Evolutionary conservation across 2,797 vertebrate genomes (phyloP), one percentile per base, ranked within the genome.

Genomic region (Rhyacichthys aspro): DNA sequence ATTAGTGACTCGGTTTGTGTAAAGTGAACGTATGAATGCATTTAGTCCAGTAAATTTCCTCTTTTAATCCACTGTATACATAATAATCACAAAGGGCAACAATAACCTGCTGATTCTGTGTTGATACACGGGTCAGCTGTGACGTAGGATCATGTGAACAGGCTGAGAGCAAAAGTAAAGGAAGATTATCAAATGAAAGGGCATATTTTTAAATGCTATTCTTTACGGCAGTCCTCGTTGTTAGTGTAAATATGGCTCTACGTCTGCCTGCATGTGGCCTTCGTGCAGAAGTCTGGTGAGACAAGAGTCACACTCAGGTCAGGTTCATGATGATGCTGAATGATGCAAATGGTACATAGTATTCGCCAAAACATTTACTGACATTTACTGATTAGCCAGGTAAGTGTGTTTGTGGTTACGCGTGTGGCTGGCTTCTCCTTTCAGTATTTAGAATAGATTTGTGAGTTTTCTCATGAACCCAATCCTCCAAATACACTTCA

Each of bases 201-300:
- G 7, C 16, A 5, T 8, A 53, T 38, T 53, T 53, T 39, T 17
- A 17, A 18, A 2, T 2, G 2, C 15, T 36, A n/a, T n/a, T n/a
- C 7, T 41, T 42, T 2, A 15, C 3, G 69, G 62, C 3, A 41
- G 33, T 42, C 11, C 74, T 72, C 19, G 16, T 70, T 79, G 48
- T 55, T 10, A 41, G 37, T 54, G 52, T 54, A 71, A 78, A 79
- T 66, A 71, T n/a, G 6, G 10, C 28, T 72, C 64, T 56, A 67
- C 9, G 28, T 43, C 58, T 39, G 16, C 64, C 63, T 18, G 34
- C 46, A 67, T 53, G 45, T 44, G 11, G 5, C 34, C 32, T 38
- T 10, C 37, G n/a, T 1, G 1, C 16, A 2, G 33, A 17, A 42
- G 1, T 8, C 55, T 42, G 43, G 14, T n/a, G 17, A 44, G 3